Base-by-base conservation (phyloP, 2,888 invertebrate genomes). In the Pollenia labialis region DNA sequence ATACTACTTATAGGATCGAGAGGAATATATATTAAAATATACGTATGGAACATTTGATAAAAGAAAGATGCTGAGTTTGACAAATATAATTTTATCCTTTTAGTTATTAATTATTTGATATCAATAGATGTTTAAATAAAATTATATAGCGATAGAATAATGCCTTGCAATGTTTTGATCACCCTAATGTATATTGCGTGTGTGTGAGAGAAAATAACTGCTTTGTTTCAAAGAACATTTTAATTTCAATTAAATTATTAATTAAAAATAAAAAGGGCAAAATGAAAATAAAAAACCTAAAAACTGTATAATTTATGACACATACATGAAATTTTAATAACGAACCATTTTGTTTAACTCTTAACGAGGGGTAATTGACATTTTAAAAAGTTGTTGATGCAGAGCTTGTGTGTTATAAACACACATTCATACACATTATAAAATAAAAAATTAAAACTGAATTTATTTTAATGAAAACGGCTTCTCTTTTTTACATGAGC, bases 311-410 rank as follows among this genome's bases (percentile, higher is more conserved):
- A 44, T 76, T 42, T 64, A 54, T 64, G 10, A 42, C 64, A 46
- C 16, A 44, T 1, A 60, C 12, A 46, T 54, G 4, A 32, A 42
- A 54, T 69, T 69, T 75, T 82, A 54, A 60, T 75, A 60, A 60
- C 16, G 52, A 44, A 40, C 6, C 42, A 40, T 52, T 75, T 46
- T 52, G 23, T 68, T 68, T 54, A 44, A 81, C 14, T 23, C 10
- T 69, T 58, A n/a, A 18, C 18, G 42, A 69, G 69, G 71, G 56
- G 64, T 72, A 82, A 82, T 69, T 64, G 83, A 77, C 71, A 64
- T 83, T 83, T 76, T 23, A 54, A 64, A 71, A 76, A 64, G 12
- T 46, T 48, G 11, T 42, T 62, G 10, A 64, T 40, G 18, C 12
- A 44, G 52, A 44, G 56, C 48, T 48, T 74, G 16, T 46, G 18